These are phyloP conservation scores for Morinoia aosen DNA, from an alignment of 2,888 invertebrate genomes.

Conservation along the genomic window DNA sequence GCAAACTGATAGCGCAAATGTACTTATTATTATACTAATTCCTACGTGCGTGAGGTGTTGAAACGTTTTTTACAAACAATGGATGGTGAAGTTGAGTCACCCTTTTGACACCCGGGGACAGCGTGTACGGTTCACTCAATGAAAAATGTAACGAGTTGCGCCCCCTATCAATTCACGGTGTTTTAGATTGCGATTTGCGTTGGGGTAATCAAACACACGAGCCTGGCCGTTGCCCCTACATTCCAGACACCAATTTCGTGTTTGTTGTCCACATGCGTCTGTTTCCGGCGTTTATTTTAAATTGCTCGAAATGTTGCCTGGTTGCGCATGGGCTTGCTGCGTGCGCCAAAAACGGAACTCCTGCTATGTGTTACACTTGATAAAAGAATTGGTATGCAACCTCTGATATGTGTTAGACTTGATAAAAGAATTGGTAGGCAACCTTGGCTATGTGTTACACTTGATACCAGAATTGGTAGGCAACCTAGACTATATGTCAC, in stretches of 20 bases:
- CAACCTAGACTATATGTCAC: too few species aligned
- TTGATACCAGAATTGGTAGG: too few species aligned
- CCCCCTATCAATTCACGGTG: background rate
- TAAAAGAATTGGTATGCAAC: background rate
- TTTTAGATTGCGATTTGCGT: background rate
- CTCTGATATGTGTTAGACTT: too few species aligned
- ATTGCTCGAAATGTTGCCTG: background rate
- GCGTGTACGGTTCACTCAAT: background rate
- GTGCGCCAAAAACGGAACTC: background rate
- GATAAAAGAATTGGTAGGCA: too few species aligned
- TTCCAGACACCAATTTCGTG: conserved; percentile 10
- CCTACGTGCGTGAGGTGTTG: background rate
- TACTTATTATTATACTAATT: background rate
- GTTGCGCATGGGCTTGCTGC: background rate
- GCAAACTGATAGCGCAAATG: background rate
- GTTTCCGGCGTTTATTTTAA: conserved; percentile 13
- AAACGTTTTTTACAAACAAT: background rate
- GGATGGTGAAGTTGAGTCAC: background rate
- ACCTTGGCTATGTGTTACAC: too few species aligned
- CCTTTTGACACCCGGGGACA: background rate
- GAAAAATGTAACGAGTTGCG: background rate
- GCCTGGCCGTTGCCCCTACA: conserved; percentile 26
- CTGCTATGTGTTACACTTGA: background rate
- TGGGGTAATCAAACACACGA: background rate
- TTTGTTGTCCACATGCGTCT: conserved; percentile 18